Evolutionary conservation across 2,113 vertebrate species (phyloP).

Genomic region (Copsychus sechellarum): DNA sequence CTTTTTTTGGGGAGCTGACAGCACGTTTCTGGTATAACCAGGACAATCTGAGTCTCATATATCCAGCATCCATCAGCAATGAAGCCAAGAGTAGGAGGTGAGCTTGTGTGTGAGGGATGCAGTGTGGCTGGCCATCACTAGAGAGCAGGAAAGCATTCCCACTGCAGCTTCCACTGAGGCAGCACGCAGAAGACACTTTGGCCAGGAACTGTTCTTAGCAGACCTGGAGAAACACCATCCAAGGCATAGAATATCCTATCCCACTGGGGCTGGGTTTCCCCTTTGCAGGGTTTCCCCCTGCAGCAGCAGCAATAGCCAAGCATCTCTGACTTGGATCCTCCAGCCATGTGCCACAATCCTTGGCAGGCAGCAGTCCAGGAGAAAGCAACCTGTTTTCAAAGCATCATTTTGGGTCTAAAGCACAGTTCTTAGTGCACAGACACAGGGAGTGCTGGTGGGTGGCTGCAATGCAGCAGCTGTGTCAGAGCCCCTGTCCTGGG

Average conservation of each 20-base stretch:
- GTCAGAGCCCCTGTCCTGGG: background rate
- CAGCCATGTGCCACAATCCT: background rate
- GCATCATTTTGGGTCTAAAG: background rate
- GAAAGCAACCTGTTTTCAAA: background rate
- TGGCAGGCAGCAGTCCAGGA: background rate
- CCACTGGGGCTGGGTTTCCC: background rate
- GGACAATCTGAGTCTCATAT: background rate
- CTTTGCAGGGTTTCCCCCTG: background rate
- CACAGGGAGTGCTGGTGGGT: rapidly evolving
- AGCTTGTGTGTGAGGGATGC: background rate
- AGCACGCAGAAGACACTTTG: background rate
- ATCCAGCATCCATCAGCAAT: background rate
- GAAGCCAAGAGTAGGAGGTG: background rate
- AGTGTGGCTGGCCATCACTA: conserved; percentile 33
- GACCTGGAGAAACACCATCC: background rate
- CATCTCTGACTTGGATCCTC: rapidly evolving
- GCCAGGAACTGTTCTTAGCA: background rate
- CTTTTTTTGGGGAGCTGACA: background rate
- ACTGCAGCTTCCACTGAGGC: background rate
- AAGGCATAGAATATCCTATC: background rate
- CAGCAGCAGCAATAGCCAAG: background rate
- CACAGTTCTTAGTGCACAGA: background rate
- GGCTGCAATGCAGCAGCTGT: background rate
- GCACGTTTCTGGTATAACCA: background rate
- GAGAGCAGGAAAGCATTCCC: conserved; percentile 58